Conservation (phyloP, 2,888 invertebrate genomes). For the Eristalinus sepulchralis region DNA sequence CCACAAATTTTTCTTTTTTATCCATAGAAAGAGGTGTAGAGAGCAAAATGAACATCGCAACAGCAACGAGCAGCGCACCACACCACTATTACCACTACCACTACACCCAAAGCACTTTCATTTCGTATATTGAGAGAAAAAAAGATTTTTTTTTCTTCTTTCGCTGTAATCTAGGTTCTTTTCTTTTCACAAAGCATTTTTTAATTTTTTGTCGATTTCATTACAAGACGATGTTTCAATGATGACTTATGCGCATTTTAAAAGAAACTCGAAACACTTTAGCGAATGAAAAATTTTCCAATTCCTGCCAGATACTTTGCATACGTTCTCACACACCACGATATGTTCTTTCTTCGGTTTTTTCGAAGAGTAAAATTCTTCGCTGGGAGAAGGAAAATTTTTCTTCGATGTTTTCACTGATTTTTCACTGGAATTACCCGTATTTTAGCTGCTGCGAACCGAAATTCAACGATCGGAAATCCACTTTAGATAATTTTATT, state of each 20-base stretch:
- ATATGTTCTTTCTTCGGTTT: slow-evolving; percentile 43
- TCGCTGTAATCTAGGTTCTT: slow-evolving; percentile 43
- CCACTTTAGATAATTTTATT: slow-evolving; percentile 39
- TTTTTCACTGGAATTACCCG: slow-evolving; percentile 63
- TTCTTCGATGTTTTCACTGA: slow-evolving; percentile 55
- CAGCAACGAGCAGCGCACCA: slow-evolving; percentile 44
- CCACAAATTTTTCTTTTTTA: slow-evolving; percentile 30
- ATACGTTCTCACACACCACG: slow-evolving; percentile 43
- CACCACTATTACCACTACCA: slow-evolving; percentile 57
- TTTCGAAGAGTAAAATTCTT: slow-evolving; percentile 14
- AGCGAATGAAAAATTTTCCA: slow-evolving; percentile 21
- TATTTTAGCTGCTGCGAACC: slow-evolving; percentile 49
- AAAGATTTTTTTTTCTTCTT: slow-evolving; percentile 25
- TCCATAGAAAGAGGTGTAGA: slow-evolving; percentile 61
- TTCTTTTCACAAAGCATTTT: slow-evolving; percentile 46
- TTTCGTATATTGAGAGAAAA: slow-evolving; percentile 54
- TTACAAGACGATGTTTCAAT: slow-evolving; percentile 23
- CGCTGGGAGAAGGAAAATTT: slow-evolving; percentile 26
- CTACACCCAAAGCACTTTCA: slow-evolving; percentile 52
- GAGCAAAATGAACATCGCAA: slow-evolving; percentile 62
- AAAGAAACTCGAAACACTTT: slow-evolving; percentile 48
- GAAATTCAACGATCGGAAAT: slow-evolving; percentile 43
- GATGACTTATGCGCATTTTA: slow-evolving; percentile 6
- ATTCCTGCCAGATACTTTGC: slow-evolving; percentile 18
- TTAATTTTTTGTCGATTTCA: no score